phyloP scores from a whole-genome alignment of 2,113 vertebrate species.

The Tapirus terrestris region DNA sequence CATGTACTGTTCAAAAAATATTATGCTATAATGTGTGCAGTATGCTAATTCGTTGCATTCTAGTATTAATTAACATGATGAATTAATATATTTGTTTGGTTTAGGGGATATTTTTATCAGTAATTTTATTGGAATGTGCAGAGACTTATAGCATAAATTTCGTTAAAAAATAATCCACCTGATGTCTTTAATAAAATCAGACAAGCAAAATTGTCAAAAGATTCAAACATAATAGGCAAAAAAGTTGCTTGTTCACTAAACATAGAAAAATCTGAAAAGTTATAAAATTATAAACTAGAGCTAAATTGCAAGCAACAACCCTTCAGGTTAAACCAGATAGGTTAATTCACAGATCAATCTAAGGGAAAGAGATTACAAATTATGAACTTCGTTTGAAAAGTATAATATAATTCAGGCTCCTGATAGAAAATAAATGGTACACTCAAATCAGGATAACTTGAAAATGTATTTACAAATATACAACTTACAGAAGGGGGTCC shows the following conservation, averaged over 20 bases:
- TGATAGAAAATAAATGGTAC: background rate
- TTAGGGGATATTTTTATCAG: background rate
- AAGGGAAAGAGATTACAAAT: background rate
- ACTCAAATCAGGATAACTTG: background rate
- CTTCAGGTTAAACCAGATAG: background rate
- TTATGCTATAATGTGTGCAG: background rate
- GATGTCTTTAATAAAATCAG: background rate
- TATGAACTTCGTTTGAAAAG: background rate
- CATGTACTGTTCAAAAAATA: background rate
- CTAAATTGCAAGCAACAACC: background rate
- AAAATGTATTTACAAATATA: background rate
- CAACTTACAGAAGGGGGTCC: background rate
- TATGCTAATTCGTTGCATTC: background rate
- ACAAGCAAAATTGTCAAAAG: background rate
- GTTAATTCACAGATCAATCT: background rate
- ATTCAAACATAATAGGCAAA: background rate
- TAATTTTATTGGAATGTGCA: background rate
- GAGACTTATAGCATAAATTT: background rate
- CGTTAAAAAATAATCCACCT: background rate
- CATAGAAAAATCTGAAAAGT: background rate
- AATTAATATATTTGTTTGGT: background rate
- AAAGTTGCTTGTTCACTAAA: background rate
- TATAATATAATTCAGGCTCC: background rate
- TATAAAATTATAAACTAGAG: background rate
- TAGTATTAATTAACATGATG: background rate